phyloP scores from a whole-genome alignment of 1,140 invertebrate genomes.

The Saccostrea cuccullata region DNA sequence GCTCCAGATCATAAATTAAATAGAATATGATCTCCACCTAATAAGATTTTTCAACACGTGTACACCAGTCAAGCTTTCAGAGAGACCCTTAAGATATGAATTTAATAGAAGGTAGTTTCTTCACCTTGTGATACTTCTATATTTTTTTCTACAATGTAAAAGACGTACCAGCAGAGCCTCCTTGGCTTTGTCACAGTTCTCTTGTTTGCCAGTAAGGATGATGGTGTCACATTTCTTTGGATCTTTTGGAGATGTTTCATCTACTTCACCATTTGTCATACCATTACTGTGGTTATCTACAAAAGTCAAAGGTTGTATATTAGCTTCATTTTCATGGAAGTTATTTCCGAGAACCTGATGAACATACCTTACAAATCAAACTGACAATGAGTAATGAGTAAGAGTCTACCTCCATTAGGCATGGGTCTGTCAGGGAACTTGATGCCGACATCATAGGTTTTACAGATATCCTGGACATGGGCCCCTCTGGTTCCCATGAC shows the following conservation, averaged over 20 bases:
- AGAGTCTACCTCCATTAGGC: slow-evolving; percentile 64
- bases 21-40: too few relatives aligned
- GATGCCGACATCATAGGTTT: slow-evolving; percentile 75
- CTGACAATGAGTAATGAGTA: too few relatives aligned
- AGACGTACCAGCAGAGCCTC: slow-evolving; percentile 74
- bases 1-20: too few relatives aligned
- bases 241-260: slow-evolving; percentile 47
- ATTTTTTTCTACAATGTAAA: too few relatives aligned
- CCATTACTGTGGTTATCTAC: not conserved
- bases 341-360: too few relatives aligned
- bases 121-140: too few relatives aligned
- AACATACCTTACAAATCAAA: too few relatives aligned
- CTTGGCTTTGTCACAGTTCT: slow-evolving; percentile 77
- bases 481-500: slow-evolving; percentile 77
- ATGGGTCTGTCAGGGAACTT: slow-evolving; percentile 78
- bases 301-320: not conserved
- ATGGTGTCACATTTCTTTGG: slow-evolving; percentile 73
- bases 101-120: too few relatives aligned
- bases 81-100: too few relatives aligned
- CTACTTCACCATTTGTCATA: slow-evolving; percentile 68
- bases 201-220: slow-evolving; percentile 76
- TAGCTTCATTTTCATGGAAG: not conserved
- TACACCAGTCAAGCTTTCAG: too few relatives aligned
- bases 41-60: too few relatives aligned
- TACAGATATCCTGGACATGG: slow-evolving; percentile 77